Evolutionary conservation across 2,888 invertebrate species (phyloP).

Genomic region (Oscheius sp.): DNA sequence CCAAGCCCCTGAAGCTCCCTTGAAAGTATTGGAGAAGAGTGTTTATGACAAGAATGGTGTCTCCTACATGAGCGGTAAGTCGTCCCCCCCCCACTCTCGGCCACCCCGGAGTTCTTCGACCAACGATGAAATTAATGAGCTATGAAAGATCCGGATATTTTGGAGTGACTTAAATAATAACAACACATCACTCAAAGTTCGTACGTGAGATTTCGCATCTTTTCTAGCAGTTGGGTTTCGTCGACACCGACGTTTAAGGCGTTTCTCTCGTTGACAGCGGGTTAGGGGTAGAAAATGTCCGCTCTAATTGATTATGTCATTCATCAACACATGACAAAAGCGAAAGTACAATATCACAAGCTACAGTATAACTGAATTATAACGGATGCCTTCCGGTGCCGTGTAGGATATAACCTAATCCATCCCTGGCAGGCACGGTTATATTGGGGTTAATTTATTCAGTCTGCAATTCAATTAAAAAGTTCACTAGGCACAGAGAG

Average conservation of each 20-base stretch:
- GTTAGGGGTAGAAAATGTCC: constrained; percentile 11
- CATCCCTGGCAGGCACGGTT: no score
- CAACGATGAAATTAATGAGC: background rate
- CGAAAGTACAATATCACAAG: background rate
- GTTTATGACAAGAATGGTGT: constrained; percentile 83
- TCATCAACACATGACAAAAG: constrained; percentile 28
- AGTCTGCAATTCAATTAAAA: no score
- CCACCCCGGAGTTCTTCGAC: background rate
- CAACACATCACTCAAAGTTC: background rate
- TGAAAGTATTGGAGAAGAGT: constrained; percentile 81
- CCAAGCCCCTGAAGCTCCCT: constrained; percentile 74
- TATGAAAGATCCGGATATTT: background rate
- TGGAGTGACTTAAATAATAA: background rate
- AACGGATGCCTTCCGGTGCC: no score
- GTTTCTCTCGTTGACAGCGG: constrained; percentile 9
- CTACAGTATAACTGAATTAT: background rate
- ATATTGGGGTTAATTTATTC: no score
- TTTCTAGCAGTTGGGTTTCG: constrained; percentile 19
- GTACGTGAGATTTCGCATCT: constrained; percentile 20
- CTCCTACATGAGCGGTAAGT: constrained; percentile 91
- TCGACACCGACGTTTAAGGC: constrained; percentile 15
- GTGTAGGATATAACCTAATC: no score
- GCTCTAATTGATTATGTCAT: constrained; percentile 28
- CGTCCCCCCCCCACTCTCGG: no score
- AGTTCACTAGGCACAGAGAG: no score